Evolutionary conservation across 2,888 invertebrate species (phyloP), one percentile per base, ranked within the genome.

Genomic region (Unio pictorum): DNA sequence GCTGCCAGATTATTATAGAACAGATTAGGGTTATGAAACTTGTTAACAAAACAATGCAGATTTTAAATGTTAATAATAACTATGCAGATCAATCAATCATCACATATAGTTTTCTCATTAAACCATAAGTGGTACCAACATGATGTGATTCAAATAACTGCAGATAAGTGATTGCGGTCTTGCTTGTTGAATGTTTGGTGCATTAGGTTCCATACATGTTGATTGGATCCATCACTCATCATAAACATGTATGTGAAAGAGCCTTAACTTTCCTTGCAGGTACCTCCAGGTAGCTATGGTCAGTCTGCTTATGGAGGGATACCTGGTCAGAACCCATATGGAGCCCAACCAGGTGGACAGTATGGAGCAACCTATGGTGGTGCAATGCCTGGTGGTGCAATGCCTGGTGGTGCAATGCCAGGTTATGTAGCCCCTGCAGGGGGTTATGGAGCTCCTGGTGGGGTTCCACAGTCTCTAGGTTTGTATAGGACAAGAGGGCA

Each of bases 381-480:
- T 45, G 45, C 45, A 15, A 45, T 45, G 45, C 17, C 64, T 71
- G 73, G 70, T 45, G 45, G 45, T 45, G 45, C 45, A 15, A 45
- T 45, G 45, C 17, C 64, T 45, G 45, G 45, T 45, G 45, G 45
- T 45, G 45, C 45, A 15, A 45, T 45, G 45, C 17, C 64, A 68
- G 73, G 70, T 56, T 73, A 71, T 68, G 69, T 58, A 18, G 59
- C 60, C 20, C 68, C 71, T 8, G 61, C 64, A 8, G 67, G 67
- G 23, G 72, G 70, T 28, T 75, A 72, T 66, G 74, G 71, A 26
- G 72, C 70, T 28, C 72, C 75, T 18, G 69, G 69, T 60, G 68
- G 68, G 7, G 45, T 45, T 15, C 45, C 45, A 15, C 45, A 11
- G 15, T 45, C 45, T 45, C 45, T 45, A 45, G 20, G 28, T n/a